phyloP scores from a whole-genome alignment of 2,113 vertebrate genomes.

The Euleptes europaea region DNA sequence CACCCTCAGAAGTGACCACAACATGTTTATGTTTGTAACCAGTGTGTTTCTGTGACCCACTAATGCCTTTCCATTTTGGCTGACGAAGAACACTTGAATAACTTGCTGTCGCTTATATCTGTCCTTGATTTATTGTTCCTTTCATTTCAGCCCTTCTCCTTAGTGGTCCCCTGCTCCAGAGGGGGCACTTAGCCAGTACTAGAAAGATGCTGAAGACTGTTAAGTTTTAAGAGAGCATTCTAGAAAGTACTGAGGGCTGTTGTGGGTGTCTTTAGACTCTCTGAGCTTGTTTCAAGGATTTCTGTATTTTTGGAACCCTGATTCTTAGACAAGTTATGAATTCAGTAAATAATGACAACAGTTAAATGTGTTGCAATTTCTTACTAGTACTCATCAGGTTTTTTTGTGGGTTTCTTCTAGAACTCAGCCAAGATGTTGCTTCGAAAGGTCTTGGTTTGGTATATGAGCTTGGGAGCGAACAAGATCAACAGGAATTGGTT shows the following conservation, averaged over 20 bases:
- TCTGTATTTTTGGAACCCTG: background rate
- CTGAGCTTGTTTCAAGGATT: fast-evolving
- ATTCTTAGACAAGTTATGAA: background rate
- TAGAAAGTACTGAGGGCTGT: background rate
- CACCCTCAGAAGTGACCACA: too few relatives aligned
- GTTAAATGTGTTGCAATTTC: background rate
- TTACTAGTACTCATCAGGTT: background rate
- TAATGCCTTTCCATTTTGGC: too few relatives aligned
- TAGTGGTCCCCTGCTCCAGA: too few relatives aligned
- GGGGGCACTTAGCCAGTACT: too few relatives aligned
- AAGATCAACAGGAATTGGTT: slow-evolving; percentile 94
- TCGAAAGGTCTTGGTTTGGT: slow-evolving; percentile 97
- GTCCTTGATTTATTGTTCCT: too few relatives aligned
- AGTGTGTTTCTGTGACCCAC: too few relatives aligned
- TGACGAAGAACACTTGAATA: too few relatives aligned
- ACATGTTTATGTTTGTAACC: too few relatives aligned
- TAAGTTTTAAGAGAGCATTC: background rate
- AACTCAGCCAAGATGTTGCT: slow-evolving; percentile 95
- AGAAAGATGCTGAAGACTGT: background rate
- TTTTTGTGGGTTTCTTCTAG: slow-evolving; percentile 72
- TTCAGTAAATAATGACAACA: background rate
- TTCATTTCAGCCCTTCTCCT: background rate
- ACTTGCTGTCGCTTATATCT: too few relatives aligned
- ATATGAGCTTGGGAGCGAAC: slow-evolving; percentile 93
- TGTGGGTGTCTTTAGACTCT: background rate